Evolutionary conservation across 2,797 vertebrate genomes (phyloP).

Genomic region (Alcedo atthis): DNA sequence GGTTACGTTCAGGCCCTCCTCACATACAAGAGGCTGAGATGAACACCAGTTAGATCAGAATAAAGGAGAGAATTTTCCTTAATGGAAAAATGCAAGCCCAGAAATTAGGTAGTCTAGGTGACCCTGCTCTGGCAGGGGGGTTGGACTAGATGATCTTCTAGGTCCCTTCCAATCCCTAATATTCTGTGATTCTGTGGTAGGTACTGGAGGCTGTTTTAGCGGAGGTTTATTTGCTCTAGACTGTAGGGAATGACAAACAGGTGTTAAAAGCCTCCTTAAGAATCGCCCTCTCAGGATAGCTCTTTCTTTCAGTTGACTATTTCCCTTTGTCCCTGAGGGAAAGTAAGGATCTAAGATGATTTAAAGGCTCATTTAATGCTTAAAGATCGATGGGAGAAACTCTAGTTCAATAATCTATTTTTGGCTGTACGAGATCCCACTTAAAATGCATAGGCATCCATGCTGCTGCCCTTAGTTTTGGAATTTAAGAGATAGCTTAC

Average conservation of each 20-base stretch:
- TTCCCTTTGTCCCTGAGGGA: background rate
- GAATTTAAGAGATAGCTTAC: background rate
- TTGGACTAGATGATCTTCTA: no score
- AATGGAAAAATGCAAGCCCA: no score
- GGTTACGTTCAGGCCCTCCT: background rate
- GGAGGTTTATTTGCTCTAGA: background rate
- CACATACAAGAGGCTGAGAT: background rate
- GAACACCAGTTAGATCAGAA: background rate
- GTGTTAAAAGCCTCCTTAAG: slow-evolving; percentile 28
- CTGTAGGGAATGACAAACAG: slow-evolving; percentile 12
- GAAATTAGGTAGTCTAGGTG: no score
- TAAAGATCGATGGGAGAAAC: background rate
- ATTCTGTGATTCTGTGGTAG: background rate
- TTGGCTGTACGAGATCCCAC: background rate
- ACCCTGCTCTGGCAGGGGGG: no score
- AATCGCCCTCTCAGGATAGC: background rate
- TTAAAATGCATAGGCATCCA: slow-evolving; percentile 6
- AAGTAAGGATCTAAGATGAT: background rate
- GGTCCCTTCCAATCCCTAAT: no score
- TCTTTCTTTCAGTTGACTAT: background rate
- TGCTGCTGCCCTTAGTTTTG: background rate
- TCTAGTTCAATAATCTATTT: background rate
- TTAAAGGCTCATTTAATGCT: slow-evolving; percentile 6
- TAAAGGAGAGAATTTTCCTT: no score
- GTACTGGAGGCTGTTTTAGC: background rate